Conservation (phyloP, 2,888 invertebrate species). For the Drosophila vallismaia region DNA sequence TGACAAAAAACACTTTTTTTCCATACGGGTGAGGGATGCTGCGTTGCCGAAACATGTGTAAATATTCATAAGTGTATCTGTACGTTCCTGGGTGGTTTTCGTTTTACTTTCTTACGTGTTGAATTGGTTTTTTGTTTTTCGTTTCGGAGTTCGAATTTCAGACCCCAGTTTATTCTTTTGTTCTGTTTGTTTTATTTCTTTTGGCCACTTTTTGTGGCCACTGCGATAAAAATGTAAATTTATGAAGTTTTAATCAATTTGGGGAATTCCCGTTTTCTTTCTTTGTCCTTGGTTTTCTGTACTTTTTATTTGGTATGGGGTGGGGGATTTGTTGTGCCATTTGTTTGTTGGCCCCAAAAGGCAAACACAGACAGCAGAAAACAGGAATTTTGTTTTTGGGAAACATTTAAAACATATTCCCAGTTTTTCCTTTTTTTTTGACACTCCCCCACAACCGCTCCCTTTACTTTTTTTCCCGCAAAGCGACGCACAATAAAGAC, state of each 20-base stretch:
- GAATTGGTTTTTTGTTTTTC: slow-evolving; percentile 47
- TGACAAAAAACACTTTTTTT: slow-evolving; percentile 48
- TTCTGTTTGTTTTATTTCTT: slow-evolving; percentile 31
- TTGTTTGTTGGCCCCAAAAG: slow-evolving; percentile 38
- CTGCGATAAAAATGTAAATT: slow-evolving; percentile 77
- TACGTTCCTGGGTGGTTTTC: slow-evolving; percentile 26
- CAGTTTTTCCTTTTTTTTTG: slow-evolving; percentile 14
- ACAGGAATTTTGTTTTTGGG: slow-evolving; percentile 34
- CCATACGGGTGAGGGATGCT: slow-evolving; percentile 46
- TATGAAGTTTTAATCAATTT: slow-evolving; percentile 79
- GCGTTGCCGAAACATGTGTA: slow-evolving; percentile 69
- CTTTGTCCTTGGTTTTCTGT: slow-evolving; percentile 26
- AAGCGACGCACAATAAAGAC: slow-evolving; percentile 72
- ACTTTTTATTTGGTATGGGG: slow-evolving; percentile 26
- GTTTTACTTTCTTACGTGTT: slow-evolving; percentile 55
- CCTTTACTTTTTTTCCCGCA: slow-evolving; percentile 46
- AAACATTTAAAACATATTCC: slow-evolving; percentile 73
- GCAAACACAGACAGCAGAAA: slow-evolving; percentile 25
- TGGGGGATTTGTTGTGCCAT: slow-evolving; percentile 20
- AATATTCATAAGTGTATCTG: slow-evolving; percentile 66
- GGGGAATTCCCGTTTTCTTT: slow-evolving; percentile 65
- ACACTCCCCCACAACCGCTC: slow-evolving; percentile 22
- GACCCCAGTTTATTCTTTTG: slow-evolving; percentile 20
- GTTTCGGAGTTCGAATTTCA: slow-evolving; percentile 30
- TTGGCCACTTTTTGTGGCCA: slow-evolving; percentile 62